A percentile compares a stretch with the other conserved stretches of the same genome.
Conservation (phyloP, 2,113 vertebrate species). For the Archocentrus centrarchus region DNA sequence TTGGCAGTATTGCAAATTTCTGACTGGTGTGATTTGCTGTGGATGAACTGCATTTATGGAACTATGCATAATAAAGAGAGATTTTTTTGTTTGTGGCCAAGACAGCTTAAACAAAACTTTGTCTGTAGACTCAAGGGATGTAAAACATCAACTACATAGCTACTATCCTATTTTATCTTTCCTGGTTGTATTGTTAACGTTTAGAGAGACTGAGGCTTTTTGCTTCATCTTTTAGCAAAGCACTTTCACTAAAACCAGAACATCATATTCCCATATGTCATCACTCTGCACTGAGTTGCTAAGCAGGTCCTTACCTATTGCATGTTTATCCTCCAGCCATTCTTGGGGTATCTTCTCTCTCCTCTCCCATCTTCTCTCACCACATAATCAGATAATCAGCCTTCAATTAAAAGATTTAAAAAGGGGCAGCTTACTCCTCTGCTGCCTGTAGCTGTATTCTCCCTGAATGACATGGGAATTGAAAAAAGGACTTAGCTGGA, state of each 20-base stretch:
- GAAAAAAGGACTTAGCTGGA: slow-evolving; percentile 39
- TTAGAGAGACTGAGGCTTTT: neutral
- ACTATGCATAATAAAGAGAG: too few relatives aligned
- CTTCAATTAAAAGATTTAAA: slow-evolving; percentile 61
- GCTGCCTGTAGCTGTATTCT: slow-evolving; percentile 7
- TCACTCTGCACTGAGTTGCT: neutral
- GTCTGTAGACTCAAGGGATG: neutral
- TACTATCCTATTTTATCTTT: neutral
- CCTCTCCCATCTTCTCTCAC: neutral
- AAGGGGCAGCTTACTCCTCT: slow-evolving; percentile 14
- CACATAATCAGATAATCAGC: slow-evolving; percentile 53
- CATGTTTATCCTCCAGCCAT: slow-evolving; percentile 8
- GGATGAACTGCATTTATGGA: too few relatives aligned
- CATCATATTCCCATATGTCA: neutral
- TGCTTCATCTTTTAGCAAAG: neutral
- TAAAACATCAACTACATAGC: neutral
- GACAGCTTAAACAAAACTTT: neutral
- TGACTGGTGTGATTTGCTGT: too few relatives aligned
- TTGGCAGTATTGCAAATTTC: too few relatives aligned
- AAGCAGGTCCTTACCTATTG: slow-evolving; percentile 1
- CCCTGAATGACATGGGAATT: slow-evolving; percentile 42
- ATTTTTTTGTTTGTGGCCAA: neutral
- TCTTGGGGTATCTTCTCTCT: neutral
- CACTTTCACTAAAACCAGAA: neutral
- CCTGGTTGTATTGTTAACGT: too few relatives aligned